These are phyloP conservation scores for Acanthis flammea DNA, from an alignment of 2,797 vertebrate genomes.

Conservation along the genomic window DNA sequence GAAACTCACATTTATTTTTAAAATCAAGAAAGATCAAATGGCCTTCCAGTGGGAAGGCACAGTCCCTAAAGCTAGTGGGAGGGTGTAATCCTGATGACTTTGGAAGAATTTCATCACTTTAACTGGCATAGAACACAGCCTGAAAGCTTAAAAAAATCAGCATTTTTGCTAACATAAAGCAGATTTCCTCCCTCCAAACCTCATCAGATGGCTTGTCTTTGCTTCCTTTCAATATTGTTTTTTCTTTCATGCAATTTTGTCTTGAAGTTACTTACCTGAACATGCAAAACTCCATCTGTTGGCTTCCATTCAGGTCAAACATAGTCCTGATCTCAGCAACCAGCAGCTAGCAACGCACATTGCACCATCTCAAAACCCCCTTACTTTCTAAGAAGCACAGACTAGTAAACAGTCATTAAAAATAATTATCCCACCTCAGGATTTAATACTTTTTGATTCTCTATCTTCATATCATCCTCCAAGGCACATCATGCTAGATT, in stretches of 20 bases:
- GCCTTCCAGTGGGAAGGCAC: neutral
- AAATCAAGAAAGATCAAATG: neutral
- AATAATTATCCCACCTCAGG: conserved; percentile 28
- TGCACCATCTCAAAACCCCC: conserved; percentile 6
- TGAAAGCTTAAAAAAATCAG: neutral
- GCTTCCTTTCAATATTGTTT: neutral
- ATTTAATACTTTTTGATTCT: conserved; percentile 19
- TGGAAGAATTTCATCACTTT: neutral
- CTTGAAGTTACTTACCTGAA: neutral
- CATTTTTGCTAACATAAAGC: neutral
- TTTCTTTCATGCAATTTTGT: neutral
- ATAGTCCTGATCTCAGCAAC: neutral
- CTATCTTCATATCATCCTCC: conserved; percentile 5
- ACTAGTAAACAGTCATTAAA: conserved; percentile 47
- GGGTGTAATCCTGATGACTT: neutral
- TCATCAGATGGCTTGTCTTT: neutral
- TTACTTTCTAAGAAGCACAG: conserved; percentile 6
- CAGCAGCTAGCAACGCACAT: neutral
- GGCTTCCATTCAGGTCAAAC: neutral
- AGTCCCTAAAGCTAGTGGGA: neutral
- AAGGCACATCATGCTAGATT: neutral
- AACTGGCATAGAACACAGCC: neutral
- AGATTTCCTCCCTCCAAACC: neutral
- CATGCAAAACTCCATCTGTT: neutral
- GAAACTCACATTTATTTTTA: conserved; percentile 12